phyloP scores from a whole-genome alignment of 1,140 invertebrate species.

The Eumaeus atala region DNA sequence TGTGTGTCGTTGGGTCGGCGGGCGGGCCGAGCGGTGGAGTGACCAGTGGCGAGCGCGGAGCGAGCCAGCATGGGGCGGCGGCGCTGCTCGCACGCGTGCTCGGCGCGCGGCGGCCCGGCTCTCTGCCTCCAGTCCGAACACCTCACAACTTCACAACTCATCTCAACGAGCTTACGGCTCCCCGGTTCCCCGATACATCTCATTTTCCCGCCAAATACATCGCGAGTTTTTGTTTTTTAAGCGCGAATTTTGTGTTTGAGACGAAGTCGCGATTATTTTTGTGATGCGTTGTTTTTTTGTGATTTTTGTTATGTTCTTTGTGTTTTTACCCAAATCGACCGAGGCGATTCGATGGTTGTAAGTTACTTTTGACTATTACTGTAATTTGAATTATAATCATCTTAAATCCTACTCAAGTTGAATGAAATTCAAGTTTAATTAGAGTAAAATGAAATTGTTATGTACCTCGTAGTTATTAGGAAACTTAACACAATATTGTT shows the following conservation, averaged over 20 bases:
- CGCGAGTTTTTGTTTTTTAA: constrained; percentile 23
- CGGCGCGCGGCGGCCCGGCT: constrained; percentile 36
- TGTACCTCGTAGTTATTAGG: too few relatives aligned
- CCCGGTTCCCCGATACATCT: constrained; percentile 22
- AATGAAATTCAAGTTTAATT: too few relatives aligned
- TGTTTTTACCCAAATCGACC: constrained; percentile 59
- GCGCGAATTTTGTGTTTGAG: constrained; percentile 4
- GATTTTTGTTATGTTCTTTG: constrained; percentile 63
- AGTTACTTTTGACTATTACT: constrained; percentile 31
- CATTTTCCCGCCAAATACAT: constrained; percentile 58
- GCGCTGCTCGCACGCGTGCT: constrained; percentile 34
- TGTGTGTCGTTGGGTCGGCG: constrained; percentile 23
- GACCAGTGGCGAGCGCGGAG: constrained; percentile 41
- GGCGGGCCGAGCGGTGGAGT: constrained; percentile 47
- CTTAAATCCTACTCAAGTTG: too few relatives aligned
- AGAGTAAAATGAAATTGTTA: too few relatives aligned
- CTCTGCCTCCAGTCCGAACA: constrained; percentile 20
- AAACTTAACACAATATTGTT: too few relatives aligned
- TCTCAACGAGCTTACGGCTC: constrained; percentile 20
- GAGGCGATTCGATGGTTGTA: constrained; percentile 67
- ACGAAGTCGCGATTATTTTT: constrained; percentile 25
- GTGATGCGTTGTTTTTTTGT: constrained; percentile 62
- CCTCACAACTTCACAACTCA: constrained; percentile 33
- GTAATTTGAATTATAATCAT: background rate
- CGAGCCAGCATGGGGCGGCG: constrained; percentile 33